Percentiles rank a stretch among this genome's conserved stretches.
Conservation (phyloP, 2,797 vertebrate genomes). For the Acanthurus lineatus region DNA sequence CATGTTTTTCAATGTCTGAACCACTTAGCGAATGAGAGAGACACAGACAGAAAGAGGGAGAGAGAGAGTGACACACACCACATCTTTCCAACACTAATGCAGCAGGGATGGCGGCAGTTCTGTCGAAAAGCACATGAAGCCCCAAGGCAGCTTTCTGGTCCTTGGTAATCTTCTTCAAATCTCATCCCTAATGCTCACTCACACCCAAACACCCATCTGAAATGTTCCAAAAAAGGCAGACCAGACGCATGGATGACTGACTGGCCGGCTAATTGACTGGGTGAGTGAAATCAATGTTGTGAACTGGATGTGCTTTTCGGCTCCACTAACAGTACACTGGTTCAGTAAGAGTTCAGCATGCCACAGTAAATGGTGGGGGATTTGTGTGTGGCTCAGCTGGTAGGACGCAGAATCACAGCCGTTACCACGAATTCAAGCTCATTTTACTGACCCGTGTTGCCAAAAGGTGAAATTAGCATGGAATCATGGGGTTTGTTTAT, state of each 20-base stretch:
- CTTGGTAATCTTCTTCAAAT: conserved; percentile 75
- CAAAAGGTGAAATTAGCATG: neutral
- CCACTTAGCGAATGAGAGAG: conserved; percentile 60
- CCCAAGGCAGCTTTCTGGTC: conserved; percentile 67
- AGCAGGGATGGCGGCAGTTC: conserved; percentile 54
- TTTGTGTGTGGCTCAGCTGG: conserved; percentile 55
- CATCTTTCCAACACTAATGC: conserved; percentile 66
- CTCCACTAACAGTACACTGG: conserved; percentile 58
- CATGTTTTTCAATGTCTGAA: conserved; percentile 71
- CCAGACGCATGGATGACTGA: conserved; percentile 42
- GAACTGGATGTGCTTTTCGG: conserved; percentile 76
- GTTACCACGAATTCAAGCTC: conserved; percentile 10
- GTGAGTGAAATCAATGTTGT: conserved; percentile 76
- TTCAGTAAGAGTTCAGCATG: conserved; percentile 73
- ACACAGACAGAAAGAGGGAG: conserved; percentile 9
- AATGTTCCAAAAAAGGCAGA: conserved; percentile 59
- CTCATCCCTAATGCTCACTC: conserved; percentile 75
- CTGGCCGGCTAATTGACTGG: conserved; percentile 64
- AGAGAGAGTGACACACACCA: conserved; percentile 51
- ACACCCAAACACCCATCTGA: conserved; percentile 77
- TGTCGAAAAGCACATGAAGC: conserved; percentile 64
- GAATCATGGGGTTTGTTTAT: too few relatives aligned
- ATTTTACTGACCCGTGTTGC: conserved; percentile 14
- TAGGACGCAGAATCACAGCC: conserved; percentile 26
- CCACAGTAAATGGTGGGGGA: conserved; percentile 60